Evolutionary conservation across 2,797 vertebrate species (phyloP).

Genomic region (Erpetoichthys calabaricus): DNA sequence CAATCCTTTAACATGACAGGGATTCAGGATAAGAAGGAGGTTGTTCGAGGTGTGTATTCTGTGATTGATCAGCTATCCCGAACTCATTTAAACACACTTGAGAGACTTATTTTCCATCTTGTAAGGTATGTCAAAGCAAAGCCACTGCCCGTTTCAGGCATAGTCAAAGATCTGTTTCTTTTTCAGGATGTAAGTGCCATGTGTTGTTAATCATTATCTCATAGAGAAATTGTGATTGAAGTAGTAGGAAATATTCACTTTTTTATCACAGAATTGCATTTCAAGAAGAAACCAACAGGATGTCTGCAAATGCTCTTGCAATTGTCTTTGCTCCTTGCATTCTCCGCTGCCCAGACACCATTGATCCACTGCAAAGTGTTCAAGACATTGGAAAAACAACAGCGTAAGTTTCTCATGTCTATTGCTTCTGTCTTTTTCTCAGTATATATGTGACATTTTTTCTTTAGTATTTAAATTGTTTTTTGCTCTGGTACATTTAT

Average conservation of each 20-base stretch:
- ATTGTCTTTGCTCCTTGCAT: conserved; percentile 96
- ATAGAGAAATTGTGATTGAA: too few relatives aligned
- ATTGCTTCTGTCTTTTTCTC: conserved; percentile 3
- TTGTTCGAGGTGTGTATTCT: conserved; percentile 72
- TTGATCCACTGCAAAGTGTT: conserved; percentile 82
- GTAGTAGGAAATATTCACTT: too few relatives aligned
- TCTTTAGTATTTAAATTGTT: too few relatives aligned
- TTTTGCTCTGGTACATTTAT: too few relatives aligned
- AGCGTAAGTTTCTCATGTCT: conserved; percentile 56
- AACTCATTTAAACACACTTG: conserved; percentile 82
- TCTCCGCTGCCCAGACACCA: conserved; percentile 87
- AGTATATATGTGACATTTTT: background rate
- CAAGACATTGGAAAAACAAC: conserved; percentile 96
- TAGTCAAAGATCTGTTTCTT: too few relatives aligned
- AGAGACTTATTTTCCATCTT: conserved; percentile 91
- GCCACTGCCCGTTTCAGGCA: conserved; percentile 5
- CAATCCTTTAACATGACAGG: conserved; percentile 38
- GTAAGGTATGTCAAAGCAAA: conserved; percentile 61
- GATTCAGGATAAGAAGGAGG: conserved; percentile 83
- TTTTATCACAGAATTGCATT: conserved; percentile 66
- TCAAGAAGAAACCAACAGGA: conserved; percentile 92
- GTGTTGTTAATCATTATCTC: too few relatives aligned
- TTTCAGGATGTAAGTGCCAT: too few relatives aligned
- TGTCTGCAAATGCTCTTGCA: conserved; percentile 93
- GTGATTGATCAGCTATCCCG: conserved; percentile 91